Evolutionary conservation across 2,888 invertebrate species (phyloP).

Genomic region (Seladonia tumulorum): DNA sequence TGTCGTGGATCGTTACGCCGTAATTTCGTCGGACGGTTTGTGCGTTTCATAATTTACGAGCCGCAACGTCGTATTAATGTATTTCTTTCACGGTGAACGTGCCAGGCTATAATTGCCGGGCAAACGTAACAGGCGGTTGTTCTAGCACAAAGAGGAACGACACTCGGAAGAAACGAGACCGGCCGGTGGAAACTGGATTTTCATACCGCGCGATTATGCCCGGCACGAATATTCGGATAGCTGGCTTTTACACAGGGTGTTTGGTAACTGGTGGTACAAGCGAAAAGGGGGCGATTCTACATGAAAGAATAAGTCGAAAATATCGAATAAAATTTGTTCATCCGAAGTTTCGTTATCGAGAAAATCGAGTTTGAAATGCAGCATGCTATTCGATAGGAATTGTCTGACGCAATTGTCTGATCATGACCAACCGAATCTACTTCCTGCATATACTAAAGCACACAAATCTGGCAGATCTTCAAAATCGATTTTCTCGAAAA

Average conservation of each 20-base stretch:
- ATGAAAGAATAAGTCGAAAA: no score
- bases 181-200: constrained; percentile 17
- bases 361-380: no score
- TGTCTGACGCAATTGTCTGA: no score
- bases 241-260: neutral
- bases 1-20: constrained; percentile 44
- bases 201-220: constrained; percentile 13
- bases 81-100: constrained; percentile 55
- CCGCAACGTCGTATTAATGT: constrained; percentile 56
- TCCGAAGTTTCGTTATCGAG: no score
- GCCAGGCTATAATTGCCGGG: constrained; percentile 46
- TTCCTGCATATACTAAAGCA: no score
- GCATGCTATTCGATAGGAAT: no score
- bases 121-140: constrained; percentile 29
- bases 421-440: no score
- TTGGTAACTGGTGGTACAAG: no score
- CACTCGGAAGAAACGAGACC: constrained; percentile 33
- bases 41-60: constrained; percentile 57
- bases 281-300: no score
- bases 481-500: no score
- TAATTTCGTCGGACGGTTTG: constrained; percentile 60
- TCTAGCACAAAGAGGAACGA: constrained; percentile 33
- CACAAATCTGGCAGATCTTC: no score
- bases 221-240: neutral
- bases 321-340: no score